phyloP scores from a whole-genome alignment of 1,140 invertebrate genomes.

The Drosophila ohnishii region DNA sequence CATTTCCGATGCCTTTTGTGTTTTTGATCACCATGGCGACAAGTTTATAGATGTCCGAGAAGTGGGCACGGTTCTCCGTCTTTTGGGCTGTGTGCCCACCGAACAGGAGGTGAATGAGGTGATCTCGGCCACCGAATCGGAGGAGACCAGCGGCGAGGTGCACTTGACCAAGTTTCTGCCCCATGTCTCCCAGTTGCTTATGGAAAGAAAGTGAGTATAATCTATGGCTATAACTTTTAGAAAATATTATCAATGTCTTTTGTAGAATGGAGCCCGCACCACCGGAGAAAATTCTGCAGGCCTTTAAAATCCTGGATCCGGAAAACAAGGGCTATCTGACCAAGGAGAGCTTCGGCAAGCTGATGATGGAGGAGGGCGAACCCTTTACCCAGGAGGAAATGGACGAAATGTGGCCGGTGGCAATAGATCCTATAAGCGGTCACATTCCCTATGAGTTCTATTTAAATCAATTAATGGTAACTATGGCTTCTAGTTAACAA shows the following conservation, averaged over 20 bases:
- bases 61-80: slow-evolving; percentile 93
- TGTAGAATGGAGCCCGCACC: slow-evolving; percentile 86
- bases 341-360: slow-evolving; percentile 87
- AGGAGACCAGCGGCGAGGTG: slow-evolving; percentile 88
- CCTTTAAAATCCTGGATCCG: slow-evolving; percentile 91
- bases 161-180: slow-evolving; percentile 87
- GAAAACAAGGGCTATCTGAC: slow-evolving; percentile 89
- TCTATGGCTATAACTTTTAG: background rate
- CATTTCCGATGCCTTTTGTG: slow-evolving; percentile 93
- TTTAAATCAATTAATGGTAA: slow-evolving; percentile 89
- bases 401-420: slow-evolving; percentile 94
- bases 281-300: slow-evolving; percentile 91
- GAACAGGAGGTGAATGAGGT: slow-evolving; percentile 95
- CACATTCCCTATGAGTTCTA: slow-evolving; percentile 92
- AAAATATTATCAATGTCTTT: too few species aligned
- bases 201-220: slow-evolving; percentile 63
- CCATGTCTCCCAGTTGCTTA: slow-evolving; percentile 87
- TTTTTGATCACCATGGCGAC: slow-evolving; percentile 94
- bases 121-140: slow-evolving; percentile 89
- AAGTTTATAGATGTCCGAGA: slow-evolving; percentile 94
- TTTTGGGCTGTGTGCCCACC: slow-evolving; percentile 90
- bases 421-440: slow-evolving; percentile 90
- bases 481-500: background rate
- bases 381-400: slow-evolving; percentile 94
- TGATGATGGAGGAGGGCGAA: slow-evolving; percentile 93